Conservation (phyloP, 2,113 vertebrate species). For the Rhipidura dahli region DNA sequence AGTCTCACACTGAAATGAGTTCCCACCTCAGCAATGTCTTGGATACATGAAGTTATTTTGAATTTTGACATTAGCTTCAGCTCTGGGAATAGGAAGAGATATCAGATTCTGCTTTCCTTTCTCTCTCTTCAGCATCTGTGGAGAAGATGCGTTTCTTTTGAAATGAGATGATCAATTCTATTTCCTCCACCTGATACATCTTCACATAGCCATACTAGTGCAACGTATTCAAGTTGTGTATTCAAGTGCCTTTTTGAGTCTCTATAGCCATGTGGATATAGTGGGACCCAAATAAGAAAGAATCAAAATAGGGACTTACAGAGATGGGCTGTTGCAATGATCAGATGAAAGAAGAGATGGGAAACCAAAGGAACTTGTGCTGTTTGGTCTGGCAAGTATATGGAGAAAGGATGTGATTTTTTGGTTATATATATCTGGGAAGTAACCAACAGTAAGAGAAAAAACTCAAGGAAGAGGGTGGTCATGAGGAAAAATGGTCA, state of each 20-base stretch:
- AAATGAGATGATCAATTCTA: neutral
- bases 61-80: neutral
- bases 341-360: neutral
- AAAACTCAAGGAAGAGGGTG: neutral
- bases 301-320: neutral
- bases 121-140: neutral
- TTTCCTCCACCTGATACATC: neutral
- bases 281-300: neutral
- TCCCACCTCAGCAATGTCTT: neutral
- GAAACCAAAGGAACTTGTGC: neutral
- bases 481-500: neutral
- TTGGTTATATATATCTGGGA: neutral
- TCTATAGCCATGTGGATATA: neutral
- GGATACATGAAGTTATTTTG: neutral
- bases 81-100: neutral
- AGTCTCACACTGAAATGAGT: neutral
- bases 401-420: neutral
- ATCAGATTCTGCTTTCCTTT: neutral
- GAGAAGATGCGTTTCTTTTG: neutral
- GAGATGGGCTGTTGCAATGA: neutral
- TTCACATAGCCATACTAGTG: neutral
- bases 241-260: neutral
- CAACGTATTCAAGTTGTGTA: neutral
- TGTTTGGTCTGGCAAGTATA: neutral
- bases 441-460: neutral